Evolutionary conservation across 1,140 invertebrate species (phyloP).

Genomic region (Drosophila mojavensis): DNA sequence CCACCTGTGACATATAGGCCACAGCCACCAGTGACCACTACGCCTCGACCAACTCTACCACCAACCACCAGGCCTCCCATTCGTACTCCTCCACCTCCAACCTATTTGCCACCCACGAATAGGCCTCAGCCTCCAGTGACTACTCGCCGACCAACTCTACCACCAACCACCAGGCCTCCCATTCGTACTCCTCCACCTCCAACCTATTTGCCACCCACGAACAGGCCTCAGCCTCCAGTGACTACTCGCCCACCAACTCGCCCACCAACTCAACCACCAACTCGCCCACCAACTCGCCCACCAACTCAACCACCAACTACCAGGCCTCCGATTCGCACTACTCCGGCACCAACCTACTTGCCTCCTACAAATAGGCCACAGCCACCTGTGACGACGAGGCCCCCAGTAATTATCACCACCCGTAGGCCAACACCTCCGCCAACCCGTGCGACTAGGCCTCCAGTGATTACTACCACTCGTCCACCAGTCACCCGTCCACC

Average conservation of each 20-base stretch:
- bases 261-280: slow-evolving; percentile 41
- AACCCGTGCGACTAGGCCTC: slow-evolving; percentile 35
- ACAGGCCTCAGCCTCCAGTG: slow-evolving; percentile 30
- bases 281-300: slow-evolving; percentile 26
- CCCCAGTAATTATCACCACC: slow-evolving; percentile 17
- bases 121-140: slow-evolving; percentile 31
- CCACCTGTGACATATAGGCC: slow-evolving; percentile 50
- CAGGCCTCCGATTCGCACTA: slow-evolving; percentile 25
- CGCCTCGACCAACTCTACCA: slow-evolving; percentile 33
- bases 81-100: slow-evolving; percentile 38
- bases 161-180: slow-evolving; percentile 30
- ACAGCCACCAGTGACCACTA: slow-evolving; percentile 25
- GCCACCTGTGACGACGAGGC: slow-evolving; percentile 38
- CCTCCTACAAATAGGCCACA: slow-evolving; percentile 53
- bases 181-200: slow-evolving; percentile 32
- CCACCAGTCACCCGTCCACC: no score
- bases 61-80: slow-evolving; percentile 28
- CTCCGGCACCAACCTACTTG: slow-evolving; percentile 35
- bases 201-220: slow-evolving; percentile 50
- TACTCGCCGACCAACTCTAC: slow-evolving; percentile 28
- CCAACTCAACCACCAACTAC: slow-evolving; percentile 41
- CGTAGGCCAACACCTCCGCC: slow-evolving; percentile 45
- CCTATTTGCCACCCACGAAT: slow-evolving; percentile 47
- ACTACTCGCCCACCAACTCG: slow-evolving; percentile 21
- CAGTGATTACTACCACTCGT: slow-evolving; percentile 46